phyloP scores from a whole-genome alignment of 2,888 invertebrate genomes.

The Drosophila leonis region DNA sequence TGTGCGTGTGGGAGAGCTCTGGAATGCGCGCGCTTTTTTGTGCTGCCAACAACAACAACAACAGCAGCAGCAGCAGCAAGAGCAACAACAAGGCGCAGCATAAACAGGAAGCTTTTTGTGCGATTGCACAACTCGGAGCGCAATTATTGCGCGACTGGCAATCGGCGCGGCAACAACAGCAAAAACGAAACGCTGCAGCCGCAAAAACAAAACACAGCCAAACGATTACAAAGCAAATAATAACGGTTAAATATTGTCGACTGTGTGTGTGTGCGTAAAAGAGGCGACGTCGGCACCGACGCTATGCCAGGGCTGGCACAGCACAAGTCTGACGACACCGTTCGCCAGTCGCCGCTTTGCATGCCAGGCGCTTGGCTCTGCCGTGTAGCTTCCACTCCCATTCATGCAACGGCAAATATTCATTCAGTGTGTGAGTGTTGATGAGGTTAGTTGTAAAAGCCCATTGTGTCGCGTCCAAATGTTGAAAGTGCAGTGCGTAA shows the following conservation, averaged over 20 bases:
- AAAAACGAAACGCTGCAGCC: conserved; percentile 52
- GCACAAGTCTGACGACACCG: conserved; percentile 11
- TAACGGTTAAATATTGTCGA: conserved; percentile 43
- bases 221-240: conserved; percentile 58
- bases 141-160: conserved; percentile 75
- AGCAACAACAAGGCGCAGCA: conserved; percentile 25
- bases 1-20: conserved; percentile 61
- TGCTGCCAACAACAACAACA: conserved; percentile 18
- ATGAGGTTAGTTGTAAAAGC: conserved; percentile 72
- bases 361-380: conserved; percentile 40
- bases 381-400: conserved; percentile 42
- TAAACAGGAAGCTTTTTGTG: conserved; percentile 76
- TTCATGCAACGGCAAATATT: conserved; percentile 68
- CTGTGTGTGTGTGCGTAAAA: conserved; percentile 16
- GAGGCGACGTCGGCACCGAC: conserved; percentile 33
- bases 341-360: conserved; percentile 44
- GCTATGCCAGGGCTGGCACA: conserved; percentile 50
- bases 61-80: conserved; percentile 19
- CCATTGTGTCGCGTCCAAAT: conserved; percentile 41
- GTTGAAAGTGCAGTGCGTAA: conserved; percentile 45
- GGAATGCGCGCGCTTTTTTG: conserved; percentile 77
- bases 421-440: conserved; percentile 79
- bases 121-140: conserved; percentile 69
- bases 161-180: conserved; percentile 72
- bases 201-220: conserved; percentile 59